phyloP scores from a whole-genome alignment of 2,113 vertebrate genomes.

The Kobus ellipsiprymnus region DNA sequence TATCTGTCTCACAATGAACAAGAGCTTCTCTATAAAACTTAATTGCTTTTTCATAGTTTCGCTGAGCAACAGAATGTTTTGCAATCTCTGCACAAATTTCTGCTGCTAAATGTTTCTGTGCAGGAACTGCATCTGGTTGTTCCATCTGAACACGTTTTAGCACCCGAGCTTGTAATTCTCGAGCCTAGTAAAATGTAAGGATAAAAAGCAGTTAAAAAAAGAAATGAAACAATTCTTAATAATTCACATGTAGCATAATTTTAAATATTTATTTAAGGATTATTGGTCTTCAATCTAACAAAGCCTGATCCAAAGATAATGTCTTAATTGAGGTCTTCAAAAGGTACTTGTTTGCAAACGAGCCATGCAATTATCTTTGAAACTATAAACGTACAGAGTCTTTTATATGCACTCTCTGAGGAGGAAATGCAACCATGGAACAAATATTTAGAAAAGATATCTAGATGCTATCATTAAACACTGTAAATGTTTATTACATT shows the following conservation, averaged over 20 bases:
- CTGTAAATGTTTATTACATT: background rate
- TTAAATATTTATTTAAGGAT: background rate
- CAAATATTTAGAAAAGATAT: background rate
- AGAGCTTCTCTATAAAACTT: slow-evolving; percentile 99
- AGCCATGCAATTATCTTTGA: background rate
- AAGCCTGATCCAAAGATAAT: slow-evolving; percentile 13
- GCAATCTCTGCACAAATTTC: slow-evolving; percentile 97
- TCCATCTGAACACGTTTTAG: slow-evolving; percentile 94
- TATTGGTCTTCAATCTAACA: background rate
- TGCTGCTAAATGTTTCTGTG: slow-evolving; percentile 93
- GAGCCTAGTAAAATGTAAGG: slow-evolving; percentile 81
- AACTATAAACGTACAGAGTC: background rate
- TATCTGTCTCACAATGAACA: slow-evolving; percentile 95
- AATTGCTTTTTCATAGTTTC: slow-evolving; percentile 96
- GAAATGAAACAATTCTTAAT: background rate
- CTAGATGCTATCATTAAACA: background rate
- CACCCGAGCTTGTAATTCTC: slow-evolving; percentile 92
- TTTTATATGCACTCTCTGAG: background rate
- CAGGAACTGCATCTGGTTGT: slow-evolving; percentile 90
- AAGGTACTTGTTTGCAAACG: background rate
- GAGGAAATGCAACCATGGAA: background rate
- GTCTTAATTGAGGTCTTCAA: background rate
- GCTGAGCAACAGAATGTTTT: slow-evolving; percentile 91
- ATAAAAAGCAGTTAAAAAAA: background rate
- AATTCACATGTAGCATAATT: background rate